Percentiles rank a stretch among this genome's conserved stretches.
Evolutionary conservation across 2,888 invertebrate species (phyloP).

Genomic region (Hypena proboscidalis): DNA sequence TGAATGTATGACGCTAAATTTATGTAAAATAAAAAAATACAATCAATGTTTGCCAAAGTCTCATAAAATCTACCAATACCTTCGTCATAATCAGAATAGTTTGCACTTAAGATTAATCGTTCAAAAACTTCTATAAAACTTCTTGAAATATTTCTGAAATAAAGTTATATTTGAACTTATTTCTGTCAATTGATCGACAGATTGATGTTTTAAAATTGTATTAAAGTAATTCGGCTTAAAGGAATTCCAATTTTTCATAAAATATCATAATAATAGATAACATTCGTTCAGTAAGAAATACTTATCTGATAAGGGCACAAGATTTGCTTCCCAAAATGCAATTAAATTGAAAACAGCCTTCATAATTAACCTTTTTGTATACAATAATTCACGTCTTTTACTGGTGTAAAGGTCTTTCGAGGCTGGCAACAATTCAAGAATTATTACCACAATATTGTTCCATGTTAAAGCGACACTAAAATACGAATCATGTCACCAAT

Average conservation of each 20-base stretch:
- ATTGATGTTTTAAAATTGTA: constrained; percentile 19
- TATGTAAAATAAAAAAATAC: background rate
- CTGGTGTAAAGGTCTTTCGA: too few relatives aligned
- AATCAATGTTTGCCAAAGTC: constrained; percentile 33
- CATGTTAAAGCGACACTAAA: too few relatives aligned
- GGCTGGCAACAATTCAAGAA: too few relatives aligned
- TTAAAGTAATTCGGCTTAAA: constrained; percentile 18
- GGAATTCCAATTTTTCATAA: constrained; percentile 28
- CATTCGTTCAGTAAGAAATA: constrained; percentile 31
- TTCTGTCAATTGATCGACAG: constrained; percentile 25
- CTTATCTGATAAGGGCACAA: constrained; percentile 9
- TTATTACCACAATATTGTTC: too few relatives aligned
- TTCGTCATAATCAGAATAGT: constrained; percentile 4
- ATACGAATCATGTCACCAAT: too few relatives aligned
- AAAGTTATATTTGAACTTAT: too few relatives aligned
- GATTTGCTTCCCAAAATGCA: constrained; percentile 27
- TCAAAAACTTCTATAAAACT: constrained; percentile 11
- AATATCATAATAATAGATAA: constrained; percentile 43
- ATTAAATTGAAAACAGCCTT: constrained; percentile 2
- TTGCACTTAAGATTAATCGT: too few relatives aligned
- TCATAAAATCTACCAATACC: constrained; percentile 7
- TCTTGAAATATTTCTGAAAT: constrained; percentile 13
- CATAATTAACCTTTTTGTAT: too few relatives aligned
- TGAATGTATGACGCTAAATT: background rate
- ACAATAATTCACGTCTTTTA: too few relatives aligned